phyloP scores from a whole-genome alignment of 92 coral and sea anemone species.

The Umimayanthus kanabou region DNA sequence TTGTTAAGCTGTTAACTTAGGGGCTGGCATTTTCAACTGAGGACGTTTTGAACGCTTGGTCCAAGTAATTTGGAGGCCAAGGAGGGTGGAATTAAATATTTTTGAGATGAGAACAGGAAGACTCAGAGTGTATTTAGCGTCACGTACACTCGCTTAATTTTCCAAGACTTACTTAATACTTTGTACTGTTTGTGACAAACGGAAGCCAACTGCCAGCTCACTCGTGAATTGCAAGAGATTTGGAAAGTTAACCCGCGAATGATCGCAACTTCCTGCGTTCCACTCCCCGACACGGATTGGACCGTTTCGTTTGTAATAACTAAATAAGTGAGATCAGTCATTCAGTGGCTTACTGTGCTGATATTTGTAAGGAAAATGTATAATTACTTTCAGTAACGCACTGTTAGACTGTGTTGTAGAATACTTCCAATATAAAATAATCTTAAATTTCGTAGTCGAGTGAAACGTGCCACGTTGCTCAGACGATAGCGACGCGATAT shows the following conservation, averaged over 20 bases:
- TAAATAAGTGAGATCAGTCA: not conserved
- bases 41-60: not conserved
- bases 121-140: not conserved
- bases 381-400: not conserved
- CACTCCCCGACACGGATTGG: not conserved
- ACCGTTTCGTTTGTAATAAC: not conserved
- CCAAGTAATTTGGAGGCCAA: not conserved
- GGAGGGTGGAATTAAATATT: not conserved
- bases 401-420: not conserved
- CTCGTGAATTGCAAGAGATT: not conserved
- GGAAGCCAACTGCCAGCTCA: not conserved
- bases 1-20: not conserved
- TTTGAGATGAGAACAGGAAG: not conserved
- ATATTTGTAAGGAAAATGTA: not conserved
- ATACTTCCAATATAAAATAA: not conserved
- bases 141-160: not conserved
- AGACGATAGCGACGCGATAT: constrained; percentile 5
- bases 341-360: too few relatives aligned
- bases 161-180: not conserved
- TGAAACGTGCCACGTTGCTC: constrained; percentile 35
- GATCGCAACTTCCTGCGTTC: constrained; percentile 28
- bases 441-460: not conserved
- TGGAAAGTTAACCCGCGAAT: not conserved
- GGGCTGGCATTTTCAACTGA: not conserved
- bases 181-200: not conserved